Conservation (phyloP, 2,888 invertebrate genomes). For the Eumacrocentrus americanus region DNA sequence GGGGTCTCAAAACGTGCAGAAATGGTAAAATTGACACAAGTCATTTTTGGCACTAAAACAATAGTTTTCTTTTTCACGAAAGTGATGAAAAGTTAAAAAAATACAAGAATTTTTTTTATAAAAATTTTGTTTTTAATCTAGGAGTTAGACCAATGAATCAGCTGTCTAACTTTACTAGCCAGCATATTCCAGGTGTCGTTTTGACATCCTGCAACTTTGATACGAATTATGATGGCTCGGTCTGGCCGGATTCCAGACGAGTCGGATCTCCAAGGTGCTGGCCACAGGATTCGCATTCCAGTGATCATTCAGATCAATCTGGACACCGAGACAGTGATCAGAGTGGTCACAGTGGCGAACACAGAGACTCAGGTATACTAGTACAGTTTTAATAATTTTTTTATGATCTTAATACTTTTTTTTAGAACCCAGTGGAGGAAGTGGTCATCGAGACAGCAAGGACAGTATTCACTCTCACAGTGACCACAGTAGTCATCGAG, state of each 20-base stretch:
- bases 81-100: no score
- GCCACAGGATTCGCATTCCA: conserved; percentile 55
- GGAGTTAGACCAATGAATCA: conserved; percentile 57
- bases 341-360: conserved; percentile 55
- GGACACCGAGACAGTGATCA: conserved; percentile 57
- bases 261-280: conserved; percentile 50
- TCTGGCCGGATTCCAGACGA: conserved; percentile 54
- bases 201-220: conserved; percentile 59
- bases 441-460: conserved; percentile 56
- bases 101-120: no score
- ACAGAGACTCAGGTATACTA: conserved; percentile 54
- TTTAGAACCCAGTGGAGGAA: conserved; percentile 57
- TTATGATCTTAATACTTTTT: no score
- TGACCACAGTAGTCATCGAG: conserved; percentile 52
- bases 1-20: no score
- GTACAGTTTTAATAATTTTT: conserved; percentile 10
- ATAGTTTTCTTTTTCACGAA: no score
- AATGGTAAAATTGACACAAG: no score
- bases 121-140: no score
- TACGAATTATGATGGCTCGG: conserved; percentile 50
- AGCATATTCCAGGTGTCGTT: conserved; percentile 61
- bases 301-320: conserved; percentile 58
- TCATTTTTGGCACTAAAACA: no score
- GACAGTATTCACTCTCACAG: conserved; percentile 55
- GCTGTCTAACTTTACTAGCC: conserved; percentile 51